Evolutionary conservation across 2,113 vertebrate genomes (phyloP).

Genomic region (Sapayoa aenigma): DNA sequence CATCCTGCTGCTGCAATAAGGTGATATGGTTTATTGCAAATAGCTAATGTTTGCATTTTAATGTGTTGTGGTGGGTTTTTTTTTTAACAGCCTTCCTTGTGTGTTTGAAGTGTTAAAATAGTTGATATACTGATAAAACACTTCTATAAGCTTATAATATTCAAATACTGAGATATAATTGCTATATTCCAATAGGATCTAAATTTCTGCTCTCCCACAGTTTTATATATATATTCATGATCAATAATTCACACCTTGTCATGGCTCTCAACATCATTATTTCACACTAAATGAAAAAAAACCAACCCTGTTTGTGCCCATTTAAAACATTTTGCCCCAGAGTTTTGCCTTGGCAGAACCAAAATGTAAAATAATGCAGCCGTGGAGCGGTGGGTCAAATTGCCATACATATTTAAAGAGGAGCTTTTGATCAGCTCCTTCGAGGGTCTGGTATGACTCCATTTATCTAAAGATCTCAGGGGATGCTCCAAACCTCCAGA

Average conservation of each 20-base stretch:
- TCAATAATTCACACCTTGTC: not conserved
- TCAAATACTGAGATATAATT: not conserved
- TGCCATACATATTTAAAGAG: slow-evolving; percentile 44
- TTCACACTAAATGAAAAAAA: not conserved
- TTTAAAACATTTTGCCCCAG: not conserved
- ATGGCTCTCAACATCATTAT: not conserved
- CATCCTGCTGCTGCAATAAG: not conserved
- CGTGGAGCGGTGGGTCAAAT: not conserved
- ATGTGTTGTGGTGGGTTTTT: not conserved
- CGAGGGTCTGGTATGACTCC: not conserved
- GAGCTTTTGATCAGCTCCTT: slow-evolving; percentile 43
- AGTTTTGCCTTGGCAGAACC: not conserved
- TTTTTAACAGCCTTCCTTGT: not conserved
- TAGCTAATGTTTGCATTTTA: not conserved
- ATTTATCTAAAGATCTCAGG: slow-evolving; percentile 47
- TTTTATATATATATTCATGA: not conserved
- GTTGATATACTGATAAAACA: not conserved
- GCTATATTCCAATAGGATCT: not conserved
- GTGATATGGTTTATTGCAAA: not conserved
- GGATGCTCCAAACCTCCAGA: not conserved
- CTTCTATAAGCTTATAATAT: not conserved
- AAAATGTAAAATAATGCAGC: slow-evolving; percentile 36
- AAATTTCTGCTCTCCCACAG: not conserved
- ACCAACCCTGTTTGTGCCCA: not conserved
- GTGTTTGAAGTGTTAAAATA: not conserved